Percentiles rank a stretch among this genome's conserved stretches.
Conservation (phyloP, 2,113 vertebrate genomes). For the Planiliza haematocheilus region DNA sequence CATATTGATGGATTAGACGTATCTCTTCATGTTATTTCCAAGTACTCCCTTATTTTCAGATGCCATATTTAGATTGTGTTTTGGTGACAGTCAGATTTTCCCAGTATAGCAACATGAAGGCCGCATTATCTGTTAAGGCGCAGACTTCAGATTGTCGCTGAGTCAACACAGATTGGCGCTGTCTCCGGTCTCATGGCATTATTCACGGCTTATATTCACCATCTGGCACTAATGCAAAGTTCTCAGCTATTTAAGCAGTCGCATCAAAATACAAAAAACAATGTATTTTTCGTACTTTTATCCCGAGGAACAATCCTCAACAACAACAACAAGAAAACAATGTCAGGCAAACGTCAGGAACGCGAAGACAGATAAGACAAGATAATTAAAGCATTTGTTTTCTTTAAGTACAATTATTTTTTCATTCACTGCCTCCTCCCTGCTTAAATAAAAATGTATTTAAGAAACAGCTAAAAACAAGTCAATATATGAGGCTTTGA, state of each 20-base stretch:
- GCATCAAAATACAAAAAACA: constrained; percentile 53
- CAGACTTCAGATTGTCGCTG: constrained; percentile 58
- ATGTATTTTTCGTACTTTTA: constrained; percentile 58
- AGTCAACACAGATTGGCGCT: constrained; percentile 62
- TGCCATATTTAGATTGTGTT: constrained; percentile 11
- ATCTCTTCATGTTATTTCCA: neutral
- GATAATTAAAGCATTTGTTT: constrained; percentile 65
- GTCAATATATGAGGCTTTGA: constrained; percentile 20
- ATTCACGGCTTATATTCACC: constrained; percentile 64
- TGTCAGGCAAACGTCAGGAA: constrained; percentile 38
- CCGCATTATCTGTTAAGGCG: constrained; percentile 50
- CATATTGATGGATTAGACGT: neutral
- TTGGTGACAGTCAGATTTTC: constrained; percentile 13
- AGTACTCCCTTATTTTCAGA: constrained; percentile 1
- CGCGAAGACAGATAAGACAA: constrained; percentile 49
- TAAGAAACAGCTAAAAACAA: constrained; percentile 38
- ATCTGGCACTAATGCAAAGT: constrained; percentile 68
- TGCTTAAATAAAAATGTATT: constrained; percentile 34
- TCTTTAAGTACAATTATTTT: constrained; percentile 51
- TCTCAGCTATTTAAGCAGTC: constrained; percentile 58
- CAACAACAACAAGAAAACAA: constrained; percentile 36
- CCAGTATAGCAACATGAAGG: constrained; percentile 17
- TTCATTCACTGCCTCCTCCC: constrained; percentile 1
- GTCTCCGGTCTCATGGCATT: constrained; percentile 50
- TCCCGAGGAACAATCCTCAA: constrained; percentile 56